Evolutionary conservation across 2,797 vertebrate genomes (phyloP), one percentile per base, ranked within the genome.

Genomic region (Falco novaeseelandiae): DNA sequence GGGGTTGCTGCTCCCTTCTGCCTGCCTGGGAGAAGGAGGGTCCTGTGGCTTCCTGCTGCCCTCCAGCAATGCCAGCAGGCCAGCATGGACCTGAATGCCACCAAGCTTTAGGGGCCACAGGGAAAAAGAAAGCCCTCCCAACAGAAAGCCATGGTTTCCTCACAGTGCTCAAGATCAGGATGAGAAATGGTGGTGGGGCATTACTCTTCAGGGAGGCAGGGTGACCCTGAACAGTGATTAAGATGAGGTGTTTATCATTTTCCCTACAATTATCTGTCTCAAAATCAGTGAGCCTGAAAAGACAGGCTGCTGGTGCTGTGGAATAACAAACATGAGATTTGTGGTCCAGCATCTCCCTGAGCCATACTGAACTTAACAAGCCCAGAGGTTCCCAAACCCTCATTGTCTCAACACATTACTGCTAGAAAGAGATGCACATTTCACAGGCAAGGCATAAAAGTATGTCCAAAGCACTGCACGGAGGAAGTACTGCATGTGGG

Each of bases 61-160:
- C 22, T 30, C 25, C 67, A 83, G 49, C 25, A 80, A 27, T 40
- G 34, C 12, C 48, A 77, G 61, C 21, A 84, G 49, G 52, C 23
- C 34, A 71, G 52, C 0, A 2, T 5, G 34, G n/a, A 86, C 34
- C 30, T 4, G 0, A 27, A 14, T 10, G 23, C 36, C 36, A 69
- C 17, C 11, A 5, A 21, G 22, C 5, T 72, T 70, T 46, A 54
- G 32, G 30, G n/a, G 12, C 34, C n/a, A 69, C 22, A 73, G 52
- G n/a, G 23, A 36, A 91, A 87, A 26, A 78, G 62, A 76, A 87
- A 55, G 19, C 4, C 1, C 11, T 71, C 16, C 19, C 0, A 1
- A 52, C 14, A 71, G 25, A 52, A 79, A 83, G 62, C 42, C 12
- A 20, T 49, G 10, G 30, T 57, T 80, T 87, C 38, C 46, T 87